Evolutionary conservation across 1,140 invertebrate genomes (phyloP).

Genomic region (Nylanderia fulva): DNA sequence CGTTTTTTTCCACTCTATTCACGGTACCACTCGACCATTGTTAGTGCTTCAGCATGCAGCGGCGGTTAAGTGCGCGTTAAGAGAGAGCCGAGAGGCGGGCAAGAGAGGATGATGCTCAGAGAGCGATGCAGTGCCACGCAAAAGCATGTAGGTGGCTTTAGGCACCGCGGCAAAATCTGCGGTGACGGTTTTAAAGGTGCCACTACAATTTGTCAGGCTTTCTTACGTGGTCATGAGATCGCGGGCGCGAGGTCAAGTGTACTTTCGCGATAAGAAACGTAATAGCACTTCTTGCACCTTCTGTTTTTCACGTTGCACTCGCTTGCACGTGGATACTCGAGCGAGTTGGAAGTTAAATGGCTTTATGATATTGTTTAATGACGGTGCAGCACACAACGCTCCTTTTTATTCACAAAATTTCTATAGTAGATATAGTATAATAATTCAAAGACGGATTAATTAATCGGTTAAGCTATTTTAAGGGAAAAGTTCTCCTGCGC

Average conservation of each 20-base stretch:
- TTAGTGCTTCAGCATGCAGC: constrained; percentile 33
- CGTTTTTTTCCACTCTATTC: constrained; percentile 8
- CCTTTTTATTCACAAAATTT: neutral
- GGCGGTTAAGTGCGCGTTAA: constrained; percentile 35
- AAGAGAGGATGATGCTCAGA: constrained; percentile 13
- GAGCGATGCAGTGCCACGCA: neutral
- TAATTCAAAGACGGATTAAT: neutral
- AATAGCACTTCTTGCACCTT: constrained; percentile 37
- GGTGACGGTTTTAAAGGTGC: constrained; percentile 25
- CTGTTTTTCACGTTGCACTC: constrained; percentile 31
- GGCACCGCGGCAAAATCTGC: constrained; percentile 19
- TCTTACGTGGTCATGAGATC: constrained; percentile 44
- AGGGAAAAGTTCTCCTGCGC: neutral
- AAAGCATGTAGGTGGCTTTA: constrained; percentile 45
- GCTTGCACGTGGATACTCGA: neutral
- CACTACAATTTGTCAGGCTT: constrained; percentile 63
- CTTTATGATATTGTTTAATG: neutral
- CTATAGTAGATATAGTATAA: neutral
- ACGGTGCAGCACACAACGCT: neutral
- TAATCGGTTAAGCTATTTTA: neutral
- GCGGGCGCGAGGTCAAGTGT: constrained; percentile 57
- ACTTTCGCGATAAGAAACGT: constrained; percentile 49
- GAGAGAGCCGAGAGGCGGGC: constrained; percentile 7
- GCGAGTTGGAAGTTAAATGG: neutral
- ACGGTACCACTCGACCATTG: neutral